Percentiles rank a stretch among this genome's conserved stretches.
These are phyloP conservation scores for Brachionus calyciflorus DNA, from an alignment of 1,140 invertebrate species.

Conservation along the genomic window DNA sequence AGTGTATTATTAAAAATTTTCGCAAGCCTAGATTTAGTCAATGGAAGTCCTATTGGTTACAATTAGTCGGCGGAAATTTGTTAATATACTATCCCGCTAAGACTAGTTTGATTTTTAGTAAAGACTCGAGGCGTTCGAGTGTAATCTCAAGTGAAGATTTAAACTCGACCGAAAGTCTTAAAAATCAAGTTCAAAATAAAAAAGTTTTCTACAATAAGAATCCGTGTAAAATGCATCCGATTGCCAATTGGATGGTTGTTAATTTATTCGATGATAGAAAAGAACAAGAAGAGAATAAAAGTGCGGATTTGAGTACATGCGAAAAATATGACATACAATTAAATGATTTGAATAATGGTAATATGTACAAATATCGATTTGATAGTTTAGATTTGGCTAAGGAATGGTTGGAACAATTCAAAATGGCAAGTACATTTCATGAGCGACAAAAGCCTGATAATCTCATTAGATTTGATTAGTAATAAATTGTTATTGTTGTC, in stretches of 20 bases:
- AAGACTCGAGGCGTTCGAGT: not conserved
- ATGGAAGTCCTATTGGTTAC: slow-evolving; percentile 45
- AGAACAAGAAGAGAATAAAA: not conserved
- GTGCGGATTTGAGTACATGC: not conserved
- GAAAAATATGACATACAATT: slow-evolving; percentile 40
- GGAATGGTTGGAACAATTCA: slow-evolving; percentile 32
- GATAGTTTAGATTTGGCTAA: slow-evolving; percentile 18
- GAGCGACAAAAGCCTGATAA: slow-evolving; percentile 47
- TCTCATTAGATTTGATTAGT: slow-evolving; percentile 37
- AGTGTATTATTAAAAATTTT: slow-evolving; percentile 44
- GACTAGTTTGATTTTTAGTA: not conserved
- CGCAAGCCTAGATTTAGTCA: slow-evolving; percentile 26
- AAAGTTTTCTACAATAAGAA: slow-evolving; percentile 30
- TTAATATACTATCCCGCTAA: slow-evolving; percentile 36
- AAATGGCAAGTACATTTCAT: slow-evolving; percentile 15
- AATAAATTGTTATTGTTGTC: not conserved
- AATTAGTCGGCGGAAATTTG: slow-evolving; percentile 30
- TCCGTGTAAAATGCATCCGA: slow-evolving; percentile 45
- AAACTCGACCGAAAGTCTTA: not conserved
- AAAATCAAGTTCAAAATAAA: not conserved
- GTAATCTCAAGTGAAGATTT: not conserved
- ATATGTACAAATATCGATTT: slow-evolving; percentile 36
- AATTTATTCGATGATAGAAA: not conserved
- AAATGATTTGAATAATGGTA: slow-evolving; percentile 37
- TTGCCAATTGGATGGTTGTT: slow-evolving; percentile 41